Conservation (phyloP, 1,140 invertebrate genomes). For the Bradynema listronoti region DNA sequence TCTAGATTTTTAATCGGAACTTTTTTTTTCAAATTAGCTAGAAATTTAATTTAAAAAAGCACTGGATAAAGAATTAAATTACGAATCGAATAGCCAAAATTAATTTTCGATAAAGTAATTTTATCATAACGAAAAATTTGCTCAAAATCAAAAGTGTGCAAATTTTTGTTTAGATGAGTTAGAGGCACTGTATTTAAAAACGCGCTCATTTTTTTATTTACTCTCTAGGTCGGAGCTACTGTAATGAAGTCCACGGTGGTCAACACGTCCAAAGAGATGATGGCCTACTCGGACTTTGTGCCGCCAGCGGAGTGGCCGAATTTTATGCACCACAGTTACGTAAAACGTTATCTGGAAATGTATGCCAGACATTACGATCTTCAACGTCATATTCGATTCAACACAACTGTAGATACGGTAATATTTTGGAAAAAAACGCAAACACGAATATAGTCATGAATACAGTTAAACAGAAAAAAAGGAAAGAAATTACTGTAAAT, state of each 20-base stretch:
- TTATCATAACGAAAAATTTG: no score
- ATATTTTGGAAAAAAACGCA: conserved; percentile 16
- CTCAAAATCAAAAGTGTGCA: no score
- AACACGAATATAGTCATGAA: no score
- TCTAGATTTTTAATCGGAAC: no score
- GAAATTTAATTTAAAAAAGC: no score
- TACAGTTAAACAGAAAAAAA: conserved; percentile 17
- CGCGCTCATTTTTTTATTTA: no score
- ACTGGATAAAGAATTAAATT: no score
- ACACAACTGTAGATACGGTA: conserved; percentile 54
- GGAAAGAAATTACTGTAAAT: conserved; percentile 1
- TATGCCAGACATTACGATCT: conserved; percentile 60
- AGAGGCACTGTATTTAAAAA: no score
- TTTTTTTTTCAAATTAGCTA: no score
- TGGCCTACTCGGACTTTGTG: conserved; percentile 62
- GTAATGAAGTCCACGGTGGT: conserved; percentile 60
- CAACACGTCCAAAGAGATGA: conserved; percentile 63
- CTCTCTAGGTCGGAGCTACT: conserved; percentile 53
- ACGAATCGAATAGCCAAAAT: no score
- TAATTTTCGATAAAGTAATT: no score
- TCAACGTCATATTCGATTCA: conserved; percentile 53
- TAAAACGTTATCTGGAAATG: conserved; percentile 59
- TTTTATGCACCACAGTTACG: conserved; percentile 60
- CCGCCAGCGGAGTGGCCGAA: conserved; percentile 60
- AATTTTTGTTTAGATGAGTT: no score